Conservation (phyloP, 2,797 vertebrate genomes). For the Spinus olivaceus region DNA sequence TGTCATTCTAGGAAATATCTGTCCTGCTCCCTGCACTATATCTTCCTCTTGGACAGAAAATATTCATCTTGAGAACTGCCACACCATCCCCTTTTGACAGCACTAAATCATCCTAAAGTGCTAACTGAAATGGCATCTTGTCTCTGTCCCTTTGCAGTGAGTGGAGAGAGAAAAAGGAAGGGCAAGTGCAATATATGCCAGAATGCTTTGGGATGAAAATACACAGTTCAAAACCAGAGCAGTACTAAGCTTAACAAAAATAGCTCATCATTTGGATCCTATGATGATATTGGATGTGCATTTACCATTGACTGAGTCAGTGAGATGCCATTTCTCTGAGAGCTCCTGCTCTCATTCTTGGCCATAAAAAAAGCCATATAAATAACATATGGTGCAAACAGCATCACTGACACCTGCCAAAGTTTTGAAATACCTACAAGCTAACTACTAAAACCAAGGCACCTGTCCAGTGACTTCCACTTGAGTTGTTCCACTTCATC, state of each 20-base stretch:
- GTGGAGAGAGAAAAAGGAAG: neutral
- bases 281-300: neutral
- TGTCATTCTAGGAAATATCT: neutral
- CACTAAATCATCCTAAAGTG: neutral
- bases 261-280: constrained; percentile 17
- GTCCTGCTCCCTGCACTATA: neutral
- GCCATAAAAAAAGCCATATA: neutral
- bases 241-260: neutral
- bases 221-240: neutral
- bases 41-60: neutral
- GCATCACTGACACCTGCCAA: neutral
- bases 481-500: constrained; percentile 25
- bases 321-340: constrained; percentile 24
- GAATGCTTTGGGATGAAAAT: constrained; percentile 12
- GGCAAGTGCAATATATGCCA: neutral
- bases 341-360: constrained; percentile 25
- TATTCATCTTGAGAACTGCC: neutral
- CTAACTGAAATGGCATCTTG: neutral
- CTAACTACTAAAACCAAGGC: constrained; percentile 33
- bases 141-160: neutral
- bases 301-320: constrained; percentile 9
- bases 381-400: constrained; percentile 3
- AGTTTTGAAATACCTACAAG: constrained; percentile 47
- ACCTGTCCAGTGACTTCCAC: constrained; percentile 17
- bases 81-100: neutral